A percentile compares a stretch with the other conserved stretches of the same genome.
phyloP scores from a whole-genome alignment of 1,140 invertebrate species.

The Bombus affinis region DNA sequence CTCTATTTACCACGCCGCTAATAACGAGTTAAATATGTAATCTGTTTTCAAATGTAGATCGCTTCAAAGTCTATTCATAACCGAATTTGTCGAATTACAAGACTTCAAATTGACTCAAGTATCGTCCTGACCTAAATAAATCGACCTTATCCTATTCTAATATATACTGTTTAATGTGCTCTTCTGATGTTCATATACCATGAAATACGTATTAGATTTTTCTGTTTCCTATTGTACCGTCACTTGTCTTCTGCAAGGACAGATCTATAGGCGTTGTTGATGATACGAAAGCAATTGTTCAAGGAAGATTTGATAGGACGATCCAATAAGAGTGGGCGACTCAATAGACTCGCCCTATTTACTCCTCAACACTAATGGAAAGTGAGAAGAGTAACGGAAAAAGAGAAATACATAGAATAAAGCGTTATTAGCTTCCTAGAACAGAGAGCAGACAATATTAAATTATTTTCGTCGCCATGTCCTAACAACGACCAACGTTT shows the following conservation, averaged over 20 bases:
- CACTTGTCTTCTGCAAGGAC: background rate
- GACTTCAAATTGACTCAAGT: no score
- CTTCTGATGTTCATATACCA: no score
- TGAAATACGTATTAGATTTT: background rate
- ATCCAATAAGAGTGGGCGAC: background rate
- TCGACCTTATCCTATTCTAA: no score
- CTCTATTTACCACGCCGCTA: no score
- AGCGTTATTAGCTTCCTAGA: background rate
- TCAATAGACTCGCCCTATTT: constrained; percentile 11
- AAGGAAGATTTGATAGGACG: constrained; percentile 7
- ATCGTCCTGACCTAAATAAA: no score
- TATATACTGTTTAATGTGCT: no score
- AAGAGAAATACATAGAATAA: background rate
- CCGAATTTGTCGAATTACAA: no score
- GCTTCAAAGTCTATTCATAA: no score
- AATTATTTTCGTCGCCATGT: background rate
- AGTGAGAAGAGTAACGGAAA: background rate
- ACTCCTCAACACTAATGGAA: background rate
- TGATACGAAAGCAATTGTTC: background rate
- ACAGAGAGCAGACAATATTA: background rate
- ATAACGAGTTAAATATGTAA: no score
- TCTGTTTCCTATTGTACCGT: background rate
- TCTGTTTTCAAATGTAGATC: no score
- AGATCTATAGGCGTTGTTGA: no score
- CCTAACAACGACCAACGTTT: no score